These are phyloP conservation scores for Scalopus aquaticus DNA, from an alignment of 2,113 vertebrate genomes.

Conservation along the genomic window DNA sequence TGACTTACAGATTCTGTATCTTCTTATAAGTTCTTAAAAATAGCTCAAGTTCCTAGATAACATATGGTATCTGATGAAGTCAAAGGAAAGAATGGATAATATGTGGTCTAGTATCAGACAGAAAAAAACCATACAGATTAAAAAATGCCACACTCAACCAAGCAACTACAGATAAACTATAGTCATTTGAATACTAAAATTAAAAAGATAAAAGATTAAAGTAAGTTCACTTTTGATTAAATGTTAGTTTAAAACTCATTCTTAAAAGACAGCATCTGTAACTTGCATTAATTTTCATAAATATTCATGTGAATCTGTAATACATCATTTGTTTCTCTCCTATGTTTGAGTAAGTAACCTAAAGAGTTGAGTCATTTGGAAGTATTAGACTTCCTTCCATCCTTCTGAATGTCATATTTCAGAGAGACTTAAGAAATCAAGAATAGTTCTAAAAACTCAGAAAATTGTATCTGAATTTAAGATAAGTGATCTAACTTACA, in stretches of 20 bases:
- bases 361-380: not conserved
- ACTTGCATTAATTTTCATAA: constrained; percentile 10
- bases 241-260: constrained; percentile 24
- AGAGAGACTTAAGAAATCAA: constrained; percentile 12
- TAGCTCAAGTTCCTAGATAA: not conserved
- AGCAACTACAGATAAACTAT: not conserved
- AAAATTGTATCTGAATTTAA: not conserved
- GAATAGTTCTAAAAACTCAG: constrained; percentile 38
- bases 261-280: constrained; percentile 20
- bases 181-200: constrained; percentile 19
- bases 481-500: not conserved
- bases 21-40: constrained; percentile 5
- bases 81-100: not conserved
- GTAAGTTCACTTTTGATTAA: constrained; percentile 42
- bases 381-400: not conserved
- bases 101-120: not conserved
- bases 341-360: not conserved
- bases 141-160: not conserved
- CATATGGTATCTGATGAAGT: not conserved
- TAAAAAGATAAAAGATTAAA: constrained; percentile 41
- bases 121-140: not conserved
- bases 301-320: not conserved
- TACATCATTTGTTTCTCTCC: not conserved
- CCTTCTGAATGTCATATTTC: not conserved
- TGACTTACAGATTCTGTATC: constrained; percentile 35